A percentile compares a stretch with the other conserved stretches of the same genome.
Evolutionary conservation across 2,797 vertebrate species (phyloP).

Genomic region (Octomys mimax): DNA sequence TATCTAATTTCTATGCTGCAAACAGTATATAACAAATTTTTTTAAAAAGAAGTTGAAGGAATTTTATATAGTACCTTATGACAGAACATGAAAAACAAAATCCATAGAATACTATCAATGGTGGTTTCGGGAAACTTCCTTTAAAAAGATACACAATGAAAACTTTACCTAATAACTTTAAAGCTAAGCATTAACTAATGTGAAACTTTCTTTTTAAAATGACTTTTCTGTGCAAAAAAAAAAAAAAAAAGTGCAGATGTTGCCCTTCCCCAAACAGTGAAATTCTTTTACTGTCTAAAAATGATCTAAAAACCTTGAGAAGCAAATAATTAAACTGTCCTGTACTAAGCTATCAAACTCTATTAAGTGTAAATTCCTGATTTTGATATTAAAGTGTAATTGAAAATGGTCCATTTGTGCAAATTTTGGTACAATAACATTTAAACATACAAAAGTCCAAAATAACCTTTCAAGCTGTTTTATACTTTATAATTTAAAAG

Average conservation of each 20-base stretch:
- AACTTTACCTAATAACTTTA: constrained; percentile 68
- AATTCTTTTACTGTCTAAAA: constrained; percentile 78
- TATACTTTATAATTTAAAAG: constrained; percentile 83
- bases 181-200: constrained; percentile 74
- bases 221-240: constrained; percentile 82
- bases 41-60: constrained; percentile 63
- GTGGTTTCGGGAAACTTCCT: constrained; percentile 70
- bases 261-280: constrained; percentile 80
- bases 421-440: constrained; percentile 84
- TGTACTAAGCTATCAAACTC: constrained; percentile 78
- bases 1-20: not conserved
- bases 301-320: constrained; percentile 71
- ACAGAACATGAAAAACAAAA: constrained; percentile 72
- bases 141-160: constrained; percentile 67
- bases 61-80: constrained; percentile 73
- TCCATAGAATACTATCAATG: constrained; percentile 68
- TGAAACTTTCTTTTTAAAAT: constrained; percentile 74
- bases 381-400: constrained; percentile 85
- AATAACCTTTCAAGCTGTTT: constrained; percentile 85
- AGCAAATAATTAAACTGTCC: constrained; percentile 81
- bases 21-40: constrained; percentile 55
- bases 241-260: constrained; percentile 85
- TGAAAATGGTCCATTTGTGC: constrained; percentile 87
- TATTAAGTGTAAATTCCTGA: constrained; percentile 84
- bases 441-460: constrained; percentile 87